Evolutionary conservation across 2,888 invertebrate genomes (phyloP).

Genomic region (Cheilosia pagana): DNA sequence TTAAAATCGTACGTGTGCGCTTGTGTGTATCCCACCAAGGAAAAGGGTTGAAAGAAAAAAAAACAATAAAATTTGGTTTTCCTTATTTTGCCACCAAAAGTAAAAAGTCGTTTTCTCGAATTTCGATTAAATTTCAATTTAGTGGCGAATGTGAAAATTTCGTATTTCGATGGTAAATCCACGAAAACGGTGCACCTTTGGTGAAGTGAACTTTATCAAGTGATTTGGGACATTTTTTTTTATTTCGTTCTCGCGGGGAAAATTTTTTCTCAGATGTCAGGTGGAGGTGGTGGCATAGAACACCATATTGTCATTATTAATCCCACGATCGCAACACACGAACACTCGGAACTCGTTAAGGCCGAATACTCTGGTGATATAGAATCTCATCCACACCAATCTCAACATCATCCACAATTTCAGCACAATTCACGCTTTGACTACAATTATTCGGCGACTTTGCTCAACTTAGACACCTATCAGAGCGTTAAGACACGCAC

Average conservation of each 20-base stretch:
- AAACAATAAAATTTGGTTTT: slow-evolving; percentile 63
- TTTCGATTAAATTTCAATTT: slow-evolving; percentile 9
- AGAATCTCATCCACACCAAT: slow-evolving; percentile 64
- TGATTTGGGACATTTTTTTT: slow-evolving; percentile 63
- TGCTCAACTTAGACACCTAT: slow-evolving; percentile 76
- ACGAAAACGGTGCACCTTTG: slow-evolving; percentile 61
- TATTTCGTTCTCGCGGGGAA: slow-evolving; percentile 68
- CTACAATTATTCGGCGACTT: slow-evolving; percentile 74
- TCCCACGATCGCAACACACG: slow-evolving; percentile 67
- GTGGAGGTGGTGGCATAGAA: slow-evolving; percentile 74
- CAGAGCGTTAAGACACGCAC: slow-evolving; percentile 78
- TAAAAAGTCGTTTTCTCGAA: slow-evolving; percentile 24
- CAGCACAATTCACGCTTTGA: slow-evolving; percentile 72
- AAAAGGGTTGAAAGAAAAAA: slow-evolving; percentile 62
- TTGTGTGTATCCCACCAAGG: slow-evolving; percentile 75
- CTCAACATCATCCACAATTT: slow-evolving; percentile 66
- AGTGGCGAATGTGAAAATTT: slow-evolving; percentile 23
- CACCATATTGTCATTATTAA: slow-evolving; percentile 75
- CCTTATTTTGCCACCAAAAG: slow-evolving; percentile 71
- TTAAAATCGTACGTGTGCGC: slow-evolving; percentile 76
- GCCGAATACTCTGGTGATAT: slow-evolving; percentile 60
- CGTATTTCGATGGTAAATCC: slow-evolving; percentile 59
- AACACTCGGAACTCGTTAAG: slow-evolving; percentile 59
- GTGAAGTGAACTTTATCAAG: slow-evolving; percentile 68
- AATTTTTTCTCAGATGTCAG: slow-evolving; percentile 74